These are phyloP conservation scores for Puffinus mauretanicus DNA, from an alignment of 2,113 vertebrate species.

Conservation along the genomic window DNA sequence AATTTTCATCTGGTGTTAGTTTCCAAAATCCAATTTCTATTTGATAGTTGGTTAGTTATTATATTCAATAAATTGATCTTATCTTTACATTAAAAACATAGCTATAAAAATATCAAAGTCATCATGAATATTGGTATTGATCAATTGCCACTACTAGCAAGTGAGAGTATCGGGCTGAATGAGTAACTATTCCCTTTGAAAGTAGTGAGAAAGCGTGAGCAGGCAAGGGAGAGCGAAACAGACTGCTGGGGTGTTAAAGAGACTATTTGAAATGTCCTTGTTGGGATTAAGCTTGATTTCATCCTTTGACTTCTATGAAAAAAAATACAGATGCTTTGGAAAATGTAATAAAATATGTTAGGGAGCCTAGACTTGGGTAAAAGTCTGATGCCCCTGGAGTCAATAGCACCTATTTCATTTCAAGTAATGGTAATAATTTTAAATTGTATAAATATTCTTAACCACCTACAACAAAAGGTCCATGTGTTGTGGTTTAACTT, in stretches of 20 bases:
- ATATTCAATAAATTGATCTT: not conserved
- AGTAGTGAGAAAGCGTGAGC: not conserved
- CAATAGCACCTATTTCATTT: not conserved
- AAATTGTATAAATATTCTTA: not conserved
- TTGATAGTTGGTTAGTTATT: not conserved
- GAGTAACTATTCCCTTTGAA: not conserved
- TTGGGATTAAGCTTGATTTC: not conserved
- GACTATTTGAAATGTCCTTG: not conserved
- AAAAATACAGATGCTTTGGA: not conserved
- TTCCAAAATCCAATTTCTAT: not conserved
- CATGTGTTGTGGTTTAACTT: too few species aligned
- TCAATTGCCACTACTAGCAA: not conserved
- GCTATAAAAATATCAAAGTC: not conserved
- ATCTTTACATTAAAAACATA: not conserved
- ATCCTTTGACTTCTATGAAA: not conserved
- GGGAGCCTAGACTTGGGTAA: not conserved
- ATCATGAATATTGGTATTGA: not conserved
- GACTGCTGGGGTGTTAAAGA: not conserved
- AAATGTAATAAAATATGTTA: not conserved
- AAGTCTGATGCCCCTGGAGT: not conserved
- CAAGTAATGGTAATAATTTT: not conserved
- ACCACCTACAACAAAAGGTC: not conserved
- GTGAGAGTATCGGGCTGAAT: not conserved
- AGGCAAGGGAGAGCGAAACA: not conserved
- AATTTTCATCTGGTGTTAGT: not conserved